These are phyloP conservation scores for Apoda limacodes DNA, from an alignment of 2,888 invertebrate genomes.

Conservation along the genomic window DNA sequence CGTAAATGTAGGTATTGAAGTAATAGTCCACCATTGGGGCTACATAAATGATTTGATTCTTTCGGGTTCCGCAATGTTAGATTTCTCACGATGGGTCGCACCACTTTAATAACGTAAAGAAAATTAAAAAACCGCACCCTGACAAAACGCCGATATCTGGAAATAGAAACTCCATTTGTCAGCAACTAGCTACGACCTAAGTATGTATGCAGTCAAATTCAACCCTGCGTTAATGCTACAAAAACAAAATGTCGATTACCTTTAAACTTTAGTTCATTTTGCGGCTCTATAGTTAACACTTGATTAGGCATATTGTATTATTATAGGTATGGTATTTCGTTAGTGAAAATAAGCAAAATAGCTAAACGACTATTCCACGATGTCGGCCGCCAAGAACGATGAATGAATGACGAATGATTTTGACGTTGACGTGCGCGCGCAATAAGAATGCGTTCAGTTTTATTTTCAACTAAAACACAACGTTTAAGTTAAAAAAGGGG, in stretches of 20 bases:
- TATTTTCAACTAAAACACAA: too few species aligned
- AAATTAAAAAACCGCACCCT: slow-evolving; percentile 49
- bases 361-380: slow-evolving; percentile 41
- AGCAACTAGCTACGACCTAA: slow-evolving; percentile 57
- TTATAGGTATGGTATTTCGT: slow-evolving; percentile 65
- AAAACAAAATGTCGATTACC: slow-evolving; percentile 72
- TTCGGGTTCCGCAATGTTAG: too few species aligned
- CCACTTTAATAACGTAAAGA: too few species aligned
- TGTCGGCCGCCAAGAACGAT: slow-evolving; percentile 52
- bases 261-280: slow-evolving; percentile 89
- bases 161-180: slow-evolving; percentile 70
- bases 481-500: too few species aligned
- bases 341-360: slow-evolving; percentile 45
- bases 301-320: slow-evolving; percentile 74
- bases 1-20: too few species aligned
- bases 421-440: too few species aligned
- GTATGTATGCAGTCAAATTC: slow-evolving; percentile 41
- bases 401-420: slow-evolving; percentile 44
- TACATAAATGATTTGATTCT: too few species aligned
- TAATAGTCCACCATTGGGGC: too few species aligned
- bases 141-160: slow-evolving; percentile 64
- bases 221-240: slow-evolving; percentile 32
- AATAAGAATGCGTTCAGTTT: too few species aligned
- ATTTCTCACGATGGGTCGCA: too few species aligned
- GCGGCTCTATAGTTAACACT: slow-evolving; percentile 88